Evolutionary conservation across 1,140 invertebrate genomes (phyloP).

Genomic region (Sitobion miscanthi): DNA sequence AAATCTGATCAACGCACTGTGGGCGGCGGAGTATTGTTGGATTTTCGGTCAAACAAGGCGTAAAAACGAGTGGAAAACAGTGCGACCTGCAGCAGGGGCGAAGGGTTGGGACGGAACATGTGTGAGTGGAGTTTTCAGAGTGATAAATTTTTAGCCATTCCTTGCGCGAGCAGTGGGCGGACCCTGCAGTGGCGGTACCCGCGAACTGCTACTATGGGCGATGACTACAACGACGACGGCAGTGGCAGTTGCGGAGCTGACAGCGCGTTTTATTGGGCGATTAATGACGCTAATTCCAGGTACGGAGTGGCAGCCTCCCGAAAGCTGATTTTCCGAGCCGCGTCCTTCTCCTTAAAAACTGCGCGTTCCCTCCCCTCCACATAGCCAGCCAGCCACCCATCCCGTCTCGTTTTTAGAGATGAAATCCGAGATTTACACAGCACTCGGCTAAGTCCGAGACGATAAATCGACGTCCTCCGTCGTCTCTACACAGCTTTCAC

Average conservation of each 20-base stretch:
- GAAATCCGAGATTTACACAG: constrained; percentile 39
- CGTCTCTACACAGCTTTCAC: not conserved
- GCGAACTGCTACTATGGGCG: not conserved
- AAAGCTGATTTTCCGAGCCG: constrained; percentile 4
- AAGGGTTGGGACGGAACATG: not conserved
- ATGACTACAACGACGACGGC: not conserved
- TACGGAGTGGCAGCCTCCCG: not conserved
- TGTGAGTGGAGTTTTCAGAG: not conserved
- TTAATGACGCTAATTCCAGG: constrained; percentile 53
- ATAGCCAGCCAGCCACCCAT: too few relatives aligned
- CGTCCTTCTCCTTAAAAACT: not conserved
- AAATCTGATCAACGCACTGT: not conserved
- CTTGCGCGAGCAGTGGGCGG: not conserved
- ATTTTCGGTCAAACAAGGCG: not conserved
- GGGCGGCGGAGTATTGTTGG: not conserved
- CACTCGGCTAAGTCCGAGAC: constrained; percentile 18
- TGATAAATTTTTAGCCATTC: constrained; percentile 52
- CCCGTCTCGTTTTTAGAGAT: not conserved
- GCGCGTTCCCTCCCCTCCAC: not conserved
- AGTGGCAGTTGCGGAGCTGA: not conserved
- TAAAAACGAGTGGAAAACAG: not conserved
- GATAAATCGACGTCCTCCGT: constrained; percentile 27
- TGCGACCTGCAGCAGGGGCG: not conserved
- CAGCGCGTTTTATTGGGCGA: constrained; percentile 52
- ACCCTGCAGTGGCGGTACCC: not conserved